phyloP scores from a whole-genome alignment of 2,888 invertebrate species.

The Cephus nigrinus region DNA sequence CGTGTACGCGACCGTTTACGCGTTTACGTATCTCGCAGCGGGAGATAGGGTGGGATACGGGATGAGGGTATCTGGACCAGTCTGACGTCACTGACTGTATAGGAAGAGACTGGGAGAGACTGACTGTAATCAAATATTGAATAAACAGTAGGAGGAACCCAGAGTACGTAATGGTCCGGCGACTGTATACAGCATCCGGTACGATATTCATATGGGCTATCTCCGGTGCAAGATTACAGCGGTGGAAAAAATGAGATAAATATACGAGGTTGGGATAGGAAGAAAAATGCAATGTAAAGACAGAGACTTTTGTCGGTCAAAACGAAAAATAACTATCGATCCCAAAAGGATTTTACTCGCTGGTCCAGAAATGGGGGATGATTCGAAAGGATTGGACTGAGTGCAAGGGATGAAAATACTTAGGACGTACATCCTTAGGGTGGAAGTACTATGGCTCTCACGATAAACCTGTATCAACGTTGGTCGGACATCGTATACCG shows the following conservation, averaged over 20 bases:
- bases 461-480: neutral
- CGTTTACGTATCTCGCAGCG: neutral
- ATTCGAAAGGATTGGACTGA: neutral
- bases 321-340: neutral
- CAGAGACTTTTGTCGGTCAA: neutral
- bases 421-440: neutral
- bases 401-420: neutral
- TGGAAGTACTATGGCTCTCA: neutral
- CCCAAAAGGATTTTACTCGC: neutral
- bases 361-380: neutral
- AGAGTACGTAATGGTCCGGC: neutral
- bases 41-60: too few relatives aligned
- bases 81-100: neutral
- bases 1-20: neutral
- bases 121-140: neutral
- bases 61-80: neutral
- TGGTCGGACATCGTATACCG: neutral
- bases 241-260: neutral
- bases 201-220: neutral
- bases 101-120: neutral
- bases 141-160: neutral
- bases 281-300: neutral
- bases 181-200: neutral
- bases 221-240: neutral
- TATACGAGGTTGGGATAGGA: neutral